Base-by-base conservation (phyloP, 2,113 vertebrate genomes). In the Gadus chalcogrammus region DNA sequence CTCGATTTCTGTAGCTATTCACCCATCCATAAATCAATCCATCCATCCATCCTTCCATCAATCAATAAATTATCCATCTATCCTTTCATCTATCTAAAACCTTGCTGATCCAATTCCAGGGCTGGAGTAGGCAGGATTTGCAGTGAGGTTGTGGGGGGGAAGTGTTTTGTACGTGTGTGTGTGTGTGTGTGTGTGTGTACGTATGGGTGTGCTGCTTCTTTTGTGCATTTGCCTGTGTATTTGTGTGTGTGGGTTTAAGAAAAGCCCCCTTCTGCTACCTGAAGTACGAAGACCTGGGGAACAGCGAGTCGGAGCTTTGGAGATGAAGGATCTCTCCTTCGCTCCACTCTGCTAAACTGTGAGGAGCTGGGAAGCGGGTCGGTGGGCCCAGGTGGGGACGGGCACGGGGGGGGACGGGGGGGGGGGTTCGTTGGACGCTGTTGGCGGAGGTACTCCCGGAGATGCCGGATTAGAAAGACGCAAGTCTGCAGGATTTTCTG, bases 401-500 rank as follows among this genome's bases (percentile, higher is more conserved):
- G 22, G 22, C 2, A 68, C 5, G 31, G 38, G 65, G 70, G 65
- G 31, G 67, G 67, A 68, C 5, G 31, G 38, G 65, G 70, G 65
- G 31, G 67, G 67, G 53, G 13, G 24, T 35, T 31, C 4, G 31
- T 1, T 4, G 31, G 5, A 31, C 3, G 31, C 31, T 31, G 31
- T 31, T 31, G 31, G 31, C 31, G 5, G 31, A 31, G 31, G 31
- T 31, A 31, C 31, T 6, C 31, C 31, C 31, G 68, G 67, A 0
- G 53, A 18, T 18, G 55, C 18, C 16, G 31, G 35, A 70, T 76
- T 67, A 64, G 69, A 69, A 80, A 79, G 79, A 65, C 82, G 69
- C 68, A 80, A 79, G 79, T 64, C 82, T 88, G 87, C 87, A 85
- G 78, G 73, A 82, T 84, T 87, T 53, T 56, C 55, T 31, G 64